Conservation (phyloP, 2,797 vertebrate species). For the Lithobates pipiens region DNA sequence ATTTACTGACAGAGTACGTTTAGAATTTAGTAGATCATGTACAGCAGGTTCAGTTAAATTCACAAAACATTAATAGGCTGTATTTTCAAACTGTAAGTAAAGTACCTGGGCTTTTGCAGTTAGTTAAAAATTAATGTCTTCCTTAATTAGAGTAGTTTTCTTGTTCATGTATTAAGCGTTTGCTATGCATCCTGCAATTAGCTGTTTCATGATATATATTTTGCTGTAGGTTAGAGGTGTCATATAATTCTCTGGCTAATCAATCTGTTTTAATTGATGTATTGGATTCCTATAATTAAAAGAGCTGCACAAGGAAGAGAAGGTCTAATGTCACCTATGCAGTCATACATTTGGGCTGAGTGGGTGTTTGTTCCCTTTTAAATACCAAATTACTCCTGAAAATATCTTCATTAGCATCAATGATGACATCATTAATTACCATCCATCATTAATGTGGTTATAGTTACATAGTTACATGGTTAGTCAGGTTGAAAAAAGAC, state of each 20-base stretch:
- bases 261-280: conserved; percentile 12
- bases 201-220: conserved; percentile 14
- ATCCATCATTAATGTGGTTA: not conserved
- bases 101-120: not conserved
- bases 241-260: conserved; percentile 1
- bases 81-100: not conserved
- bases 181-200: conserved; percentile 8
- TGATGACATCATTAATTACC: not conserved
- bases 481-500: too few relatives aligned
- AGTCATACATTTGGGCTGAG: not conserved
- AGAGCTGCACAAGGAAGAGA: not conserved
- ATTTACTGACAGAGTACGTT: too few relatives aligned
- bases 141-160: conserved; percentile 22
- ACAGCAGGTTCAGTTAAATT: not conserved
- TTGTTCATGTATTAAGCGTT: not conserved
- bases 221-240: conserved; percentile 14
- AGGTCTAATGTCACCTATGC: not conserved
- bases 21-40: too few relatives aligned
- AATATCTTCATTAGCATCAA: not conserved
- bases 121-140: not conserved
- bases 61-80: not conserved
- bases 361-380: not conserved
- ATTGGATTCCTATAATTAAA: conserved; percentile 29
- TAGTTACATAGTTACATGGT: not conserved
- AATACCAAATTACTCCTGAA: not conserved